Conservation (phyloP, 2,113 vertebrate genomes). For the Sciurus niger region DNA sequence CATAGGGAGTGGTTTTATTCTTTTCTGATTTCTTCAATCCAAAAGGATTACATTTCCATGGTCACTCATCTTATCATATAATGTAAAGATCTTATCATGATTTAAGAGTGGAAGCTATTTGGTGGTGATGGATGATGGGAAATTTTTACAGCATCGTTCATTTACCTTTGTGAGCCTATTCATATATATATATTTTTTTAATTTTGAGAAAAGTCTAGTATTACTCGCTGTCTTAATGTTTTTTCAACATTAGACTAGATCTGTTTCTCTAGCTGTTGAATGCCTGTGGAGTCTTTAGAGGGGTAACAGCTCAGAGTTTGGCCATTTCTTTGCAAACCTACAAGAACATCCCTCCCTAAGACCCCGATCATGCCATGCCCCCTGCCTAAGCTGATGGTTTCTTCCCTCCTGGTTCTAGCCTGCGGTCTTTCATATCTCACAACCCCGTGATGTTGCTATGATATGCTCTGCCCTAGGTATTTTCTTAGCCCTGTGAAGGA, state of each 20-base stretch:
- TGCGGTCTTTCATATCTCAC: background rate
- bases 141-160: background rate
- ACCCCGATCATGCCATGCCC: background rate
- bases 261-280: background rate
- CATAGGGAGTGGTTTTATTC: background rate
- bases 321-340: background rate
- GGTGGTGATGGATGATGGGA: background rate
- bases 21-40: background rate
- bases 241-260: background rate
- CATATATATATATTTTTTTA: background rate
- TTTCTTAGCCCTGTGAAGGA: background rate
- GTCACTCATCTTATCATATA: background rate
- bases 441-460: background rate
- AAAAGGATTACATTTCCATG: background rate
- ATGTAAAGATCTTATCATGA: background rate
- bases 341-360: background rate
- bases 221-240: background rate
- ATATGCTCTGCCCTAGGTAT: background rate
- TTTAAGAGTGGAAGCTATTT: background rate
- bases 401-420: background rate
- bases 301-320: too few relatives aligned
- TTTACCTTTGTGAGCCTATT: background rate
- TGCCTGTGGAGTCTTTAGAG: background rate
- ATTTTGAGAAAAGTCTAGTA: background rate
- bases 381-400: background rate